These are phyloP conservation scores for Paradisaea rubra DNA, from an alignment of 2,113 vertebrate genomes.

Conservation along the genomic window DNA sequence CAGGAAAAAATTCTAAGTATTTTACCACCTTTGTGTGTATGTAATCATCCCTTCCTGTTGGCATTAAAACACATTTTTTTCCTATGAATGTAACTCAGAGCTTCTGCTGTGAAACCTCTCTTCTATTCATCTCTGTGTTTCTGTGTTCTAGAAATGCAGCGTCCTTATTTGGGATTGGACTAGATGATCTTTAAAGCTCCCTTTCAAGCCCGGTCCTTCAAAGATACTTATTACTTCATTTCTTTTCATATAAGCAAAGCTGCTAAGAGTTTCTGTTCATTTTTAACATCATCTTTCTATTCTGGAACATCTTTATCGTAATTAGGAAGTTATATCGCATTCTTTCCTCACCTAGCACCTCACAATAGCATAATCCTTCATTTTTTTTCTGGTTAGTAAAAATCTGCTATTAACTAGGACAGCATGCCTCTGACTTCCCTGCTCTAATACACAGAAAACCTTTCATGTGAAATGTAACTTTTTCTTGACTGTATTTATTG, in stretches of 20 bases:
- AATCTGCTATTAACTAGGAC: not conserved
- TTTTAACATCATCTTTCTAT: not conserved
- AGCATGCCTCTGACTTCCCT: not conserved
- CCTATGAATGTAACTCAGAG: not conserved
- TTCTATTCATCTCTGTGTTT: not conserved
- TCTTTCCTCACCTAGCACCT: not conserved
- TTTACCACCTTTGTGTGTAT: not conserved
- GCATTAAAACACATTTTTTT: not conserved
- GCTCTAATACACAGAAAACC: not conserved
- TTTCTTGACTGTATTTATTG: not conserved
- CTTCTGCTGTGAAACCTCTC: not conserved
- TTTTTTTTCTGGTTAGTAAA: not conserved
- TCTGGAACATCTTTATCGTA: not conserved
- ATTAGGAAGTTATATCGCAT: not conserved
- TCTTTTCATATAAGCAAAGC: not conserved
- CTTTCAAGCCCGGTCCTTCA: not conserved
- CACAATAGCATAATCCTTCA: not conserved
- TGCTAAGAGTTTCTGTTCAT: not conserved
- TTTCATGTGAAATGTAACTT: not conserved
- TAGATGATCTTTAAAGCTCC: not conserved
- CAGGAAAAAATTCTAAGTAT: not conserved
- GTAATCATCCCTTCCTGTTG: not conserved
- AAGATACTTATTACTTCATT: not conserved
- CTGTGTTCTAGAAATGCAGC: not conserved
- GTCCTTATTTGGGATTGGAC: not conserved